Percentiles rank a stretch among this genome's conserved stretches.
Conservation (phyloP, 2,797 vertebrate species). For the Microctenopoma steveboyesi region DNA sequence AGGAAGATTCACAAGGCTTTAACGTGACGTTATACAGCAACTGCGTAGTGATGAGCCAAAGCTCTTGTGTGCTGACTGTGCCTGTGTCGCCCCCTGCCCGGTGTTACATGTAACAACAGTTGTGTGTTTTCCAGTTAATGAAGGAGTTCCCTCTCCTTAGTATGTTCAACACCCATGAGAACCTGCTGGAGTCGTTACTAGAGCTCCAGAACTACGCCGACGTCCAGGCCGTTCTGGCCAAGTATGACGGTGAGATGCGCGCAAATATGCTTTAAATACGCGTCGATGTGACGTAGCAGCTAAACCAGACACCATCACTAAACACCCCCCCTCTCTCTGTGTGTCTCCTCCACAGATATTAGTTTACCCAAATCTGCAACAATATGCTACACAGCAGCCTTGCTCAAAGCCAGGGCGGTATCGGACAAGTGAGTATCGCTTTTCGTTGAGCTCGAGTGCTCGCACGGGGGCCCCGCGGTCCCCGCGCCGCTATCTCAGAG, state of each 20-base stretch:
- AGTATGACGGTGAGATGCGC: slow-evolving; percentile 92
- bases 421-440: slow-evolving; percentile 95
- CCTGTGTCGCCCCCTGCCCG: slow-evolving; percentile 70
- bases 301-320: neutral
- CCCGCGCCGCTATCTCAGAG: slow-evolving; percentile 18
- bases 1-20: neutral
- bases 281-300: neutral
- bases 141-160: slow-evolving; percentile 99
- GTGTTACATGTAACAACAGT: slow-evolving; percentile 84
- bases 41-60: slow-evolving; percentile 3
- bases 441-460: slow-evolving; percentile 14
- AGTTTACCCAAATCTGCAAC: slow-evolving; percentile 99
- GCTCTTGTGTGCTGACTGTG: slow-evolving; percentile 58
- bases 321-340: slow-evolving; percentile 15
- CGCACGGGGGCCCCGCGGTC: neutral
- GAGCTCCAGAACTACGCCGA: slow-evolving; percentile 98
- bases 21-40: neutral
- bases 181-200: slow-evolving; percentile 96
- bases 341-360: slow-evolving; percentile 90
- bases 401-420: slow-evolving; percentile 98
- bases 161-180: slow-evolving; percentile 99
- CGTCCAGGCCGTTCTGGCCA: slow-evolving; percentile 97
- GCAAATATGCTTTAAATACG: neutral
- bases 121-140: slow-evolving; percentile 93
- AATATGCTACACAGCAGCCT: slow-evolving; percentile 98